A percentile compares a stretch with the other conserved stretches of the same genome.
These are phyloP conservation scores for Gavia stellata DNA, from an alignment of 2,113 vertebrate species.

Conservation along the genomic window DNA sequence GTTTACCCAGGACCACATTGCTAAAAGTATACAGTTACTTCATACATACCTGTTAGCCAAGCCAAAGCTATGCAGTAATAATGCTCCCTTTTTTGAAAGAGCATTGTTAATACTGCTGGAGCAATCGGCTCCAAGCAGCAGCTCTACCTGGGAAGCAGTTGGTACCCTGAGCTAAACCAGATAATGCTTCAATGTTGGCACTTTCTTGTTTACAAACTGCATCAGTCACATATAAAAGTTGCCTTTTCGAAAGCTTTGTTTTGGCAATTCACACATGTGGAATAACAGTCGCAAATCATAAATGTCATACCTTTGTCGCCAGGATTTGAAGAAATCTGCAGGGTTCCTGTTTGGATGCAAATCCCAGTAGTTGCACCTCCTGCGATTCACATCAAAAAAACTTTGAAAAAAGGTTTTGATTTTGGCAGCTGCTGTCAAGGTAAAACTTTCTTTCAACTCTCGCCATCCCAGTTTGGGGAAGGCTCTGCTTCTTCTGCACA, in stretches of 20 bases:
- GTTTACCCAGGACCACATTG: background rate
- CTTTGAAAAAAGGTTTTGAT: constrained; percentile 12
- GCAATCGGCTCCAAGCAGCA: background rate
- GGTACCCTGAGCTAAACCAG: background rate
- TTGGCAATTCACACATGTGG: background rate
- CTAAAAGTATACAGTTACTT: background rate
- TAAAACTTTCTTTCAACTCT: constrained; percentile 25
- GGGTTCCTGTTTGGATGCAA: constrained; percentile 43
- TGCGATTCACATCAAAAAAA: constrained; percentile 32
- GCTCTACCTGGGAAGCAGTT: background rate
- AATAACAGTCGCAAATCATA: constrained; percentile 16
- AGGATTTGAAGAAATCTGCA: constrained; percentile 43
- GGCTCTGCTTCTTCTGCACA: background rate
- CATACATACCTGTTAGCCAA: background rate
- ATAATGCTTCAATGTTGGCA: background rate
- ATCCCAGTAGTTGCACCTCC: background rate
- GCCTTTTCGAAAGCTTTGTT: background rate
- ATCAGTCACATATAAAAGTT: constrained; percentile 8
- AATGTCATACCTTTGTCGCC: constrained; percentile 26
- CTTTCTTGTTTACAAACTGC: background rate
- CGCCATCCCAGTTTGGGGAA: background rate
- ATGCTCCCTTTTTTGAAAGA: background rate
- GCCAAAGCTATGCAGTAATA: background rate
- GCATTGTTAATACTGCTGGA: background rate
- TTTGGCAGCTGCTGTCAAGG: constrained; percentile 26